Base-by-base conservation (phyloP, 2,113 vertebrate genomes). In the Dipodomys stephensi region DNA sequence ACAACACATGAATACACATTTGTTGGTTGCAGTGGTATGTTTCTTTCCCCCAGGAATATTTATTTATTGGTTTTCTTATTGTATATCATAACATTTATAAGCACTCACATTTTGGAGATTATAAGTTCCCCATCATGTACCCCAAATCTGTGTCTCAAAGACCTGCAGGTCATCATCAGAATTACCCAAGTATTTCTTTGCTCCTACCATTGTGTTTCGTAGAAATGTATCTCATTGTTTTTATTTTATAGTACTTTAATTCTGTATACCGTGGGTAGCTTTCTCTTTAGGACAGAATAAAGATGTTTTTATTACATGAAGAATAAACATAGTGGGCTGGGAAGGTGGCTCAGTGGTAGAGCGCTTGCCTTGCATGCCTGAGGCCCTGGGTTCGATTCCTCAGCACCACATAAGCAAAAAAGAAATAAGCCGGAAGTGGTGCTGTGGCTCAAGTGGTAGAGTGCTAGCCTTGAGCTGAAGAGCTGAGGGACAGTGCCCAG, bases 161-260 rank as follows among this genome's bases (percentile, higher is more conserved):
- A 64, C n/a, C 62, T 78, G 19, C 60, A 89, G 53, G n/a, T 91
- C n/a, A 53, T 67, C 10, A 20, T 32, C 30, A 28, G 27, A 65
- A 83, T 25, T 27, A 76, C 71, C 27, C 32, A 13, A 25, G 4
- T 68, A 16, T 19, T 64, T 30, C 53, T 76, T 44, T 57, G 19
- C 20, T 65, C 35, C 53, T 27, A 1, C 10, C 8, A 39, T n/a
- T 79, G 62, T 67, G 25, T 39, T 64, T 81, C 15, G 1, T 78
- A 15, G 23, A 80, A 11, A 80, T 2, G 78, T 25, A 27, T 92
- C 64, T 79, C 60, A 25, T 71, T 79, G 91, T 89, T 39, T 28
- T 84, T 28, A 28, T 71, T 93, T 90, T 64, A 25, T 5, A 60
- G 27, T 44, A 71, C 76, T 94, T 95, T 92, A 35, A 94, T 80